A percentile compares a stretch with the other conserved stretches of the same genome.
phyloP scores from a whole-genome alignment of 2,113 vertebrate genomes.

The Nesogale talazaci region DNA sequence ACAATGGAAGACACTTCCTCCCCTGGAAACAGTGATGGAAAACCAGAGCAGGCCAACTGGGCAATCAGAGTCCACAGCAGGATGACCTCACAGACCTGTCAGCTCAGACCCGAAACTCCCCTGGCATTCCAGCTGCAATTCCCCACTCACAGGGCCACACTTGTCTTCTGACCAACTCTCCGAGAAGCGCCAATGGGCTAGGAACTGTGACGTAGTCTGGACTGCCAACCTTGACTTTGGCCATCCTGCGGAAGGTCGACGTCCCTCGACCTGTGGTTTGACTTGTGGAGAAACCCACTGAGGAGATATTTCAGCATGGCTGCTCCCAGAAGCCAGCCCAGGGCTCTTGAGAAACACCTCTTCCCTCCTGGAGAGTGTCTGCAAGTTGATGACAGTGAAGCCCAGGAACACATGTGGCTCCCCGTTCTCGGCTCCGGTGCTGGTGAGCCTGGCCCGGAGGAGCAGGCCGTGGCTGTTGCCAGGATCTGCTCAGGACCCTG shows the following conservation, averaged over 20 bases:
- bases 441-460: background rate
- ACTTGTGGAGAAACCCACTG: background rate
- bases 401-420: background rate
- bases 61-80: background rate
- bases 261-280: background rate
- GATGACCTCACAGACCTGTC: no score
- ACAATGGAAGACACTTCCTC: no score
- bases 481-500: background rate
- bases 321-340: background rate
- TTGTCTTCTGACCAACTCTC: background rate
- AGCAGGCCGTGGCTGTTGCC: background rate
- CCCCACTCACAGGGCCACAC: no score
- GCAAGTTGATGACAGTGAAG: background rate
- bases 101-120: background rate
- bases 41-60: background rate
- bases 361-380: background rate
- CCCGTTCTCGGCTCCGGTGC: background rate
- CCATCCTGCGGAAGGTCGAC: background rate
- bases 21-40: no score
- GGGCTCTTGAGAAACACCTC: background rate
- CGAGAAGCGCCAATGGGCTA: background rate
- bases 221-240: background rate
- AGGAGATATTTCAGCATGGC: background rate
- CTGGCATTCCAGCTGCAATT: background rate
- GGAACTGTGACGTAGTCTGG: background rate